Conservation (phyloP, 64 coral and sea anemone genomes). For the Dendronephthya gigantea region DNA sequence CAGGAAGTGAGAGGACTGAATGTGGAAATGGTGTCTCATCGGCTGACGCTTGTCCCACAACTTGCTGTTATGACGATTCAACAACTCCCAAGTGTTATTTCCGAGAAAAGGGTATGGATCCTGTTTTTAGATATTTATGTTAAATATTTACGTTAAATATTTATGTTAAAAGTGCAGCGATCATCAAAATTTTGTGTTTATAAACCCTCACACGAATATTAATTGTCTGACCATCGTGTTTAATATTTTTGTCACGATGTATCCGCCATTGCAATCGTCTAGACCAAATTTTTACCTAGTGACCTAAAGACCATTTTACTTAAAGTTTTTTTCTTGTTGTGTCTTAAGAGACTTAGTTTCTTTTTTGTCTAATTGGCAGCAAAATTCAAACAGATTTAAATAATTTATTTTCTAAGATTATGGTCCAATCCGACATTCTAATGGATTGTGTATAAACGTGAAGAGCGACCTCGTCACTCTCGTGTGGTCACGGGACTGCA, state of each 20-base stretch:
- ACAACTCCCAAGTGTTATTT: neutral
- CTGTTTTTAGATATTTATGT: neutral
- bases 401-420: neutral
- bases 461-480: neutral
- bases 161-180: too few relatives aligned
- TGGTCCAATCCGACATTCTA: neutral
- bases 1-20: neutral
- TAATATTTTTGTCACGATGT: too few relatives aligned
- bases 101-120: neutral
- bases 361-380: too few relatives aligned
- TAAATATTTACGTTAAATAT: neutral
- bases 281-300: too few relatives aligned
- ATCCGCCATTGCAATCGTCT: too few relatives aligned
- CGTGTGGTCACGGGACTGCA: neutral
- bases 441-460: neutral
- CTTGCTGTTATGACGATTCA: neutral
- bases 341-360: too few relatives aligned
- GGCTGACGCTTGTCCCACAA: neutral
- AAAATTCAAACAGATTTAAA: too few relatives aligned
- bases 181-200: too few relatives aligned
- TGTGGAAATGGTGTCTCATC: neutral
- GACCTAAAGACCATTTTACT: too few relatives aligned
- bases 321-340: too few relatives aligned
- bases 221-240: too few relatives aligned
- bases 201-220: too few relatives aligned